Percentiles rank a stretch among this genome's conserved stretches.
These are phyloP conservation scores for Arbacia lixula DNA, from an alignment of 53 echinoderm and acorn worm genomes.

Conservation along the genomic window DNA sequence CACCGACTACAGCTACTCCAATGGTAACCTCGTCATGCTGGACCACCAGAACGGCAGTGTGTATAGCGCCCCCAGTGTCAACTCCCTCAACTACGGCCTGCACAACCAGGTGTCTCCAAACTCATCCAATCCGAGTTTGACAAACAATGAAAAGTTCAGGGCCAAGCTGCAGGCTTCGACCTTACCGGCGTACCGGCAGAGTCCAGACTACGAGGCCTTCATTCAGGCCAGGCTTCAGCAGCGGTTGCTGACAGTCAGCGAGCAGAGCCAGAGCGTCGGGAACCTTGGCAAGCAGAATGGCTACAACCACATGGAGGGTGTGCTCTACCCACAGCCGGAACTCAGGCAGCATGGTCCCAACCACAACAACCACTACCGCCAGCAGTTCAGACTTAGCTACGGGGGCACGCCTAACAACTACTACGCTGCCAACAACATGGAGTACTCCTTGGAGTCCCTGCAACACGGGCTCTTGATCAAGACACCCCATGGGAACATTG, in stretches of 20 bases:
- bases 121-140: slow-evolving; percentile 89
- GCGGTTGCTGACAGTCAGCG: slow-evolving; percentile 66
- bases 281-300: slow-evolving; percentile 68
- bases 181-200: slow-evolving; percentile 88
- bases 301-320: slow-evolving; percentile 57
- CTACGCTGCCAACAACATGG: slow-evolving; percentile 48
- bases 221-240: slow-evolving; percentile 73
- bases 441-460: slow-evolving; percentile 81
- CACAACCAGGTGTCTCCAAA: slow-evolving; percentile 83
- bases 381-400: slow-evolving; percentile 84
- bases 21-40: slow-evolving; percentile 69
- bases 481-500: slow-evolving; percentile 75
- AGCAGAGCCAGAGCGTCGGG: slow-evolving; percentile 88
- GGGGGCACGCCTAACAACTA: slow-evolving; percentile 67
- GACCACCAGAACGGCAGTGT: slow-evolving; percentile 72
- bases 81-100: slow-evolving; percentile 84
- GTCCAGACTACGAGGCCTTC: slow-evolving; percentile 83
- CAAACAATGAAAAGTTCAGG: slow-evolving; percentile 79
- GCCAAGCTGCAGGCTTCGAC: slow-evolving; percentile 63
- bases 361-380: slow-evolving; percentile 70
- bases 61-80: slow-evolving; percentile 77
- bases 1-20: slow-evolving; percentile 76
- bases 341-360: slow-evolving; percentile 68
- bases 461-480: slow-evolving; percentile 71
- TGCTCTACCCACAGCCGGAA: slow-evolving; percentile 74